Percentiles rank a stretch among this genome's conserved stretches.
These are phyloP conservation scores for Tetanocera ferruginea DNA, from an alignment of 2,888 invertebrate genomes.

Conservation along the genomic window DNA sequence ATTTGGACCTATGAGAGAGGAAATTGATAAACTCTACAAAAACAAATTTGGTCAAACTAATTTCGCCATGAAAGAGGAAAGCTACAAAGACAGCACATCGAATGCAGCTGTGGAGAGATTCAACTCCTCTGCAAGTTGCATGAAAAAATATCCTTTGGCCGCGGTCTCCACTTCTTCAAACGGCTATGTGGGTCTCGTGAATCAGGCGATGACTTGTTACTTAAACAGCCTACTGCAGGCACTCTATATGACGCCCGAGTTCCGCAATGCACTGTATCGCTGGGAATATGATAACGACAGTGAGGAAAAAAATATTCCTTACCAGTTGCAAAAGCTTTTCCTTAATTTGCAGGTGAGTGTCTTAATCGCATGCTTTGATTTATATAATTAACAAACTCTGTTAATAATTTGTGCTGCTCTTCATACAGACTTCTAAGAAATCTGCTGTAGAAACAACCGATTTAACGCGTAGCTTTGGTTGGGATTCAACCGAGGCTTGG, in stretches of 20 bases:
- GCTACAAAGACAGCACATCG: constrained; percentile 36
- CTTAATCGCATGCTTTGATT: neutral
- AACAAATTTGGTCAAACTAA: constrained; percentile 41
- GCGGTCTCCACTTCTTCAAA: constrained; percentile 8
- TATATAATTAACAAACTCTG: neutral
- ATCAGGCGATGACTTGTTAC: constrained; percentile 94
- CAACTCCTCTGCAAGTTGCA: neutral
- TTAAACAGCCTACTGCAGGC: constrained; percentile 90
- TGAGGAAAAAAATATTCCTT: constrained; percentile 82
- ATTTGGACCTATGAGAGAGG: constrained; percentile 45
- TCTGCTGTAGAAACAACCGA: constrained; percentile 88
- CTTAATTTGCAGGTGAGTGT: constrained; percentile 79
- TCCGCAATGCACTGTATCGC: constrained; percentile 87
- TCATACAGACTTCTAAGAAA: constrained; percentile 80
- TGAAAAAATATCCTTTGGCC: neutral
- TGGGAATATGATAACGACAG: constrained; percentile 84
- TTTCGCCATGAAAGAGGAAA: constrained; percentile 45
- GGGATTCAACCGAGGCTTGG: constrained; percentile 91
- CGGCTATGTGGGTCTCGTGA: constrained; percentile 83
- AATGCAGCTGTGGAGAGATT: neutral
- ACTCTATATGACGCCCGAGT: constrained; percentile 92
- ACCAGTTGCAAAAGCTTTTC: constrained; percentile 88
- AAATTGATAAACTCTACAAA: neutral
- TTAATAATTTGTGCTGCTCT: constrained; percentile 24
- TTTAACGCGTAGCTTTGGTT: constrained; percentile 89